Base-by-base conservation (phyloP, 2,797 vertebrate genomes). In the Gephyroberyx darwinii region DNA sequence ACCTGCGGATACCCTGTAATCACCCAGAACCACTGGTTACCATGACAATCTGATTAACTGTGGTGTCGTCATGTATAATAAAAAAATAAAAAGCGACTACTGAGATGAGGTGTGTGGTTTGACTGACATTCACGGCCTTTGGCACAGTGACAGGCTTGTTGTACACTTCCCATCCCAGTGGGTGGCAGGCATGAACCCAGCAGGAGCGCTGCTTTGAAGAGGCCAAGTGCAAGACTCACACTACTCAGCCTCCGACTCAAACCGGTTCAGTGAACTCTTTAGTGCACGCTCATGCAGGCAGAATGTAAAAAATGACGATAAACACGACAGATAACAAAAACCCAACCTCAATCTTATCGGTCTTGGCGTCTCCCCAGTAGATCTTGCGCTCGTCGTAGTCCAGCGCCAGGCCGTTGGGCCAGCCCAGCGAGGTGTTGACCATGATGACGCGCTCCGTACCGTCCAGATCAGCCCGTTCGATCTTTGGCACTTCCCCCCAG, bases 291-390 rank as follows among this genome's bases (percentile, higher is more conserved):
- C 43, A 45, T 16, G 43, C 43, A 50, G 19, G 17, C n/a, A n/a
- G 47, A 50, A 20, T 20, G 17, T 14, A 53, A 5, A 53, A 22
- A n/a, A 17, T 39, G 8, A 9, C 16, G 5, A 35, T n/a, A n/a
- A n/a, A 4, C 26, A 26, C 4, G 26, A 19, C 9, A 37, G 10
- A 39, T 13, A 6, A 5, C 17, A 14, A 16, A 16, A 12, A 2
- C 55, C 93, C 41, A 69, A 98, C 96, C 96, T 98, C 96, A 41
- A 99, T 99, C 92, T 96, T 96, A 88, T 99, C 97, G 0, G 96
- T 98, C 93, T 98, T 99, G 78, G 98, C 98, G 83, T 99, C 98
- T 41, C 98, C 98, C 98, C 98, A 99, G 93, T 99, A 99, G 85
- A 99, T 95, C 66, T 94, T 96, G 68, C 90, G 92, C 75, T 99